Percentiles rank a stretch among this genome's conserved stretches.
phyloP scores from a whole-genome alignment of 2,888 invertebrate genomes.

The Carcina quercana region DNA sequence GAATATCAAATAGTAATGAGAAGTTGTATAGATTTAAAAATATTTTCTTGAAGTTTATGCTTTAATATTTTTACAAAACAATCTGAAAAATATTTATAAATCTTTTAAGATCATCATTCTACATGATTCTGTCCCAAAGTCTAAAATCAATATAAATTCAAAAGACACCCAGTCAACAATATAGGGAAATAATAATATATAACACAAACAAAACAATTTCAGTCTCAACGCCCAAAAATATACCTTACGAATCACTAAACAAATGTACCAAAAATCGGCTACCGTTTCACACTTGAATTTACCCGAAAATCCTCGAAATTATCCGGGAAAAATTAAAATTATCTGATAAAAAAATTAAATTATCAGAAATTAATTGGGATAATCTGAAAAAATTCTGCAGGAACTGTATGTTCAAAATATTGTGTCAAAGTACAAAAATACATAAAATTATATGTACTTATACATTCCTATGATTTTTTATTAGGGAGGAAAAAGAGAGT shows the following conservation, averaged over 20 bases:
- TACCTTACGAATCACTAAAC: slow-evolving; percentile 53
- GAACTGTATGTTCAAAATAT: slow-evolving; percentile 1
- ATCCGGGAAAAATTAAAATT: neutral
- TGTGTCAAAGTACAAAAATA: slow-evolving; percentile 56
- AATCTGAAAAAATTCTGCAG: neutral
- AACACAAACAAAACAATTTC: slow-evolving; percentile 74
- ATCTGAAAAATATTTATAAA: too few species aligned
- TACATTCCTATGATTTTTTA: slow-evolving; percentile 26
- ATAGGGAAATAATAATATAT: slow-evolving; percentile 66
- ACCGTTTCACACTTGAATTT: too few species aligned
- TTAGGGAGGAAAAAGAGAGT: slow-evolving; percentile 34
- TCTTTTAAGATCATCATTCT: too few species aligned
- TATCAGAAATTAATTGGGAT: too few species aligned
- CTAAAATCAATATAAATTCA: too few species aligned
- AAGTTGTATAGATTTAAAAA: too few species aligned
- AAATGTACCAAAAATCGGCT: slow-evolving; percentile 19
- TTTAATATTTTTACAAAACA: too few species aligned
- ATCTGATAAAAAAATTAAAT: neutral
- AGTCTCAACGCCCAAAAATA: slow-evolving; percentile 71
- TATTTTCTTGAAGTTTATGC: too few species aligned
- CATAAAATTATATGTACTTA: slow-evolving; percentile 30
- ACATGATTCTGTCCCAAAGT: too few species aligned
- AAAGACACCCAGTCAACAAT: too few species aligned
- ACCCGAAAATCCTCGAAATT: neutral
- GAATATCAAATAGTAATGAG: too few species aligned